Percentiles rank a stretch among this genome's conserved stretches.
Conservation (phyloP, 2,797 vertebrate species). For the Gymnoscopelus braueri region DNA sequence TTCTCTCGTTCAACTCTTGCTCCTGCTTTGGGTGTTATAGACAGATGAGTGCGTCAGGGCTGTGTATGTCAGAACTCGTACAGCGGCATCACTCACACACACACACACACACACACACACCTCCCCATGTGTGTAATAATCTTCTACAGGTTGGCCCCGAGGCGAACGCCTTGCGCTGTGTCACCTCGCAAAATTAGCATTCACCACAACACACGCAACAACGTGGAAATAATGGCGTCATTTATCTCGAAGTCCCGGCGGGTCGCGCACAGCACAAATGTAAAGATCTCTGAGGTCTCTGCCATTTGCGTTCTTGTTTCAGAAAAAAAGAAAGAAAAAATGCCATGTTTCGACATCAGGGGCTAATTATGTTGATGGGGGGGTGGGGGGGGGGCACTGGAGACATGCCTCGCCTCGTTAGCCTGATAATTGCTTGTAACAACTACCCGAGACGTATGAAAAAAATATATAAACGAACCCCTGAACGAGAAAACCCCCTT, state of each 20-base stretch:
- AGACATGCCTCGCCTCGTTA: slow-evolving; percentile 65
- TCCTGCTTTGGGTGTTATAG: no score
- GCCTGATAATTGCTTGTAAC: slow-evolving; percentile 70
- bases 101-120: no score
- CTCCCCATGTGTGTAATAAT: no score
- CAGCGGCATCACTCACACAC: no score
- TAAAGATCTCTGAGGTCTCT: slow-evolving; percentile 43
- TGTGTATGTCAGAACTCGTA: no score
- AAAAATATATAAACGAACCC: not conserved
- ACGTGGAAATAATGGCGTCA: slow-evolving; percentile 27
- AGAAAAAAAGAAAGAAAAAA: slow-evolving; percentile 22
- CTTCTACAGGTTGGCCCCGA: no score
- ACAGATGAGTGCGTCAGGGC: no score
- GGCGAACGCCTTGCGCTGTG: not conserved
- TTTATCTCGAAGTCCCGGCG: slow-evolving; percentile 26
- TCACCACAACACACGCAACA: not conserved
- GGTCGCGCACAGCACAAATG: slow-evolving; percentile 9
- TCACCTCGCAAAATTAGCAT: slow-evolving; percentile 14
- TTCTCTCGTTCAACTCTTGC: no score
- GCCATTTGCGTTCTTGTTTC: slow-evolving; percentile 22
- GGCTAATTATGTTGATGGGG: slow-evolving; percentile 67
- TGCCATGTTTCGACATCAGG: slow-evolving; percentile 39
- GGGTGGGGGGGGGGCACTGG: slow-evolving; percentile 55
- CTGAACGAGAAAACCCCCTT: not conserved
- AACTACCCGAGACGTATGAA: slow-evolving; percentile 36